A percentile compares a stretch with the other conserved stretches of the same genome.
Evolutionary conservation across 2,888 invertebrate species (phyloP).

Genomic region (Byasa hedistus): DNA sequence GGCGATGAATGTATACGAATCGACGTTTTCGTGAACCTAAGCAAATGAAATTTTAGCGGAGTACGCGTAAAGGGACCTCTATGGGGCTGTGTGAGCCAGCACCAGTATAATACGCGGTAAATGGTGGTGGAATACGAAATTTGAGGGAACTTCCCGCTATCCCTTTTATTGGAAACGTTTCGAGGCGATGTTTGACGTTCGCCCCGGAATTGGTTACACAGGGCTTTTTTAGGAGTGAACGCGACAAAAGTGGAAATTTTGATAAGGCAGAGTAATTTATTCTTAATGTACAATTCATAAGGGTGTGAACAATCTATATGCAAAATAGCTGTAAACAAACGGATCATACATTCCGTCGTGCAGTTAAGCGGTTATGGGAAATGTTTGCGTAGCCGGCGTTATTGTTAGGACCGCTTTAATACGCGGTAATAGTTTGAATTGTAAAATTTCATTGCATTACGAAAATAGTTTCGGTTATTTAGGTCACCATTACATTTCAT

Average conservation of each 20-base stretch:
- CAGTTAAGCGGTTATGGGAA: conserved; percentile 23
- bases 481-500: background rate
- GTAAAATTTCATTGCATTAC: conserved; percentile 6
- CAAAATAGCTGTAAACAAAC: conserved; percentile 63
- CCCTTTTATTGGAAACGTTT: conserved; percentile 43
- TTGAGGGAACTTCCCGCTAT: conserved; percentile 40
- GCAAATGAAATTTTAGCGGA: conserved; percentile 54
- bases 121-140: conserved; percentile 47
- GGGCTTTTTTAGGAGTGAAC: conserved; percentile 35
- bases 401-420: conserved; percentile 23
- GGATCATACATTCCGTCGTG: conserved; percentile 35
- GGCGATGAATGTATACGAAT: conserved; percentile 59
- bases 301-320: conserved; percentile 56
- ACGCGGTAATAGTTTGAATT: conserved; percentile 12
- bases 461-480: background rate
- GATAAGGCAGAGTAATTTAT: conserved; percentile 48
- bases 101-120: conserved; percentile 42
- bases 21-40: conserved; percentile 54
- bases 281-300: conserved; percentile 60
- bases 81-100: conserved; percentile 35
- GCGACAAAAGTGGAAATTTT: conserved; percentile 46
- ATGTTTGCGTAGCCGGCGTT: conserved; percentile 20
- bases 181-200: conserved; percentile 39
- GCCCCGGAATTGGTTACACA: conserved; percentile 40
- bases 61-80: conserved; percentile 35